Evolutionary conservation across 1,140 invertebrate genomes (phyloP).

Genomic region (Hydropsyche tenuis): DNA sequence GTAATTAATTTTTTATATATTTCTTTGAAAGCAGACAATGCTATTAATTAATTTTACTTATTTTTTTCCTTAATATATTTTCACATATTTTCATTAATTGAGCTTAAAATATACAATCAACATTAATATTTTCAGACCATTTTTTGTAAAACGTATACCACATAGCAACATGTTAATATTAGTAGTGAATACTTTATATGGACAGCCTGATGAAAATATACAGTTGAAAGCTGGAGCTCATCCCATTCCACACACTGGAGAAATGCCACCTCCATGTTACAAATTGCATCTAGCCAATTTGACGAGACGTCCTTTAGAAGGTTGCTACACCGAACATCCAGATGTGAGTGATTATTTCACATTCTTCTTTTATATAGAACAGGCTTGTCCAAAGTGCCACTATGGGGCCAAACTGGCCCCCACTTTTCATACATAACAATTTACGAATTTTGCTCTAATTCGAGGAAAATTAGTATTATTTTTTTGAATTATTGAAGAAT

Average conservation of each 20-base stretch:
- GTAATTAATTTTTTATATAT: constrained; percentile 3
- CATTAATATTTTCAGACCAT: constrained; percentile 74
- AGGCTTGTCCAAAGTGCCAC: not conserved
- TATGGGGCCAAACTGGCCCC: no score
- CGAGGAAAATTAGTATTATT: not conserved
- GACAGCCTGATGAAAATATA: constrained; percentile 54
- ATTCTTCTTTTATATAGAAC: not conserved
- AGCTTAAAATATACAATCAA: no score
- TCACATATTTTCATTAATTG: no score
- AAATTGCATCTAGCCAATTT: constrained; percentile 75
- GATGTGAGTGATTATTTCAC: constrained; percentile 59
- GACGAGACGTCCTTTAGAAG: constrained; percentile 69
- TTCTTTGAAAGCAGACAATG: no score
- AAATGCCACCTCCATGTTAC: constrained; percentile 70
- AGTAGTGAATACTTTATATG: constrained; percentile 67
- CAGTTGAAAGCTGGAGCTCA: constrained; percentile 52
- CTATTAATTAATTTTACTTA: no score
- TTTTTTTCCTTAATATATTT: no score
- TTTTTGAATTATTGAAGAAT: not conserved
- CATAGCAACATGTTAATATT: constrained; percentile 83
- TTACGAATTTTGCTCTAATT: not conserved
- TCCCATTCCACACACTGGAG: constrained; percentile 55
- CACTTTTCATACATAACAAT: no score
- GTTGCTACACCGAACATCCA: constrained; percentile 77
- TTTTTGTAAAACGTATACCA: constrained; percentile 73